Base-by-base conservation (phyloP, 2,797 vertebrate genomes). In the Semotilus atromaculatus region DNA sequence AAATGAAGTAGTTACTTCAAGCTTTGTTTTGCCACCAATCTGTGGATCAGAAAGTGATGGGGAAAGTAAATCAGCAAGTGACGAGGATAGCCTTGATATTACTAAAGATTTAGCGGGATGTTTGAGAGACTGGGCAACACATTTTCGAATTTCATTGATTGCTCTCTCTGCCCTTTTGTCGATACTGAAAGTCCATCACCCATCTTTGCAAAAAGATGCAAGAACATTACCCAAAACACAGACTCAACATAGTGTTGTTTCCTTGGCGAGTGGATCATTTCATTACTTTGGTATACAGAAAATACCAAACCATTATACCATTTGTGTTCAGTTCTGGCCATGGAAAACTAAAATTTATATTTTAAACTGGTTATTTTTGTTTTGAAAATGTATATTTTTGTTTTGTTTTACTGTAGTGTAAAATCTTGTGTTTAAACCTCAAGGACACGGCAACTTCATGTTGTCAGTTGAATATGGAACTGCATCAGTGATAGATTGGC, bases 1-100 rank as follows among this genome's bases (percentile, higher is more conserved):
- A 51, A 8, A 48, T 73, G 43, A 51, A 73, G 23, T 23, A 48
- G 26, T 51, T 73, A 5, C 38, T 21, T 51, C 26, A 51, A 73
- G 71, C 40, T 72, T 73, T 73, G 71, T 29, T 73, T 31, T 31
- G 71, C 71, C 71, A 73, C n/a, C 14, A 73, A 73, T n/a, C n/a
- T n/a, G n/a, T n/a, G n/a, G n/a, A n/a, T 73, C n/a, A 73, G 23
- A 73, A 3, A 40, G 71, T 73, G 23, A 45, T 45, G 11, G 26
- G 71, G 26, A 48, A 51, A 73, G 71, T 73, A 18, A 48, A 73
- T 73, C 26, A 51, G 10, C 43, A 72, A 72, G 43, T 73, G 71
- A 31, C 5, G 43, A 73, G 45, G 43, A 73, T 19, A 73, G 38
- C 71, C n/a, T 66, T 34, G 71, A 73, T 38, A 16, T 9, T 40